A percentile compares a stretch with the other conserved stretches of the same genome.
phyloP scores from a whole-genome alignment of 30 jellyfish, hydroid and myxozoan genomes.

The Aurelia sp. region DNA sequence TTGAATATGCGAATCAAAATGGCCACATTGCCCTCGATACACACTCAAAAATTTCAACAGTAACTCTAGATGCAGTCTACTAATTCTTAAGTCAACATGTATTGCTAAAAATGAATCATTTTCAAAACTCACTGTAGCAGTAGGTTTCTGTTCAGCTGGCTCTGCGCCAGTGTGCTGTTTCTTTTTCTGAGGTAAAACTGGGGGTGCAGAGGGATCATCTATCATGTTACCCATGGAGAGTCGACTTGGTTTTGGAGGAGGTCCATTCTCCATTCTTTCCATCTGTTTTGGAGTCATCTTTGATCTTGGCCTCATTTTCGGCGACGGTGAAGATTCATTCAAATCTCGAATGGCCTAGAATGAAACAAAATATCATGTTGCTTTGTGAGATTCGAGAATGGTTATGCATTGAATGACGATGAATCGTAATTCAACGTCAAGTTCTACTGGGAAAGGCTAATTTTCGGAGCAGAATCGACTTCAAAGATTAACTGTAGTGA shows the following conservation, averaged over 20 bases:
- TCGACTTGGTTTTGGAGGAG: slow-evolving; percentile 63
- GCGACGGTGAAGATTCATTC: slow-evolving; percentile 29
- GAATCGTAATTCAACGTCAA: not conserved
- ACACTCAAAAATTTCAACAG: not conserved
- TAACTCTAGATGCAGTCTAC: not conserved
- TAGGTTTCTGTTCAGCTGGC: slow-evolving; percentile 17
- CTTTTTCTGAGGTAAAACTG: slow-evolving; percentile 33
- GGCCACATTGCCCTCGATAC: too few relatives aligned
- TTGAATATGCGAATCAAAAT: too few relatives aligned
- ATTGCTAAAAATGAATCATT: too few relatives aligned
- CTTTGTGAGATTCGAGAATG: not conserved
- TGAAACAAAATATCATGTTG: not conserved
- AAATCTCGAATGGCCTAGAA: slow-evolving; percentile 57
- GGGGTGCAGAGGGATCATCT: slow-evolving; percentile 38
- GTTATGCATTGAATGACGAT: not conserved
- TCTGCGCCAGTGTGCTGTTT: slow-evolving; percentile 23
- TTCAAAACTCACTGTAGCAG: not conserved
- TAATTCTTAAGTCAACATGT: too few relatives aligned
- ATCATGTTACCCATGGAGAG: not conserved
- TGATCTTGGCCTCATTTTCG: slow-evolving; percentile 31
- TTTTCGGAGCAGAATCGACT: too few relatives aligned
- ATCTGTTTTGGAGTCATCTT: slow-evolving; percentile 55
- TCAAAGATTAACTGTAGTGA: too few relatives aligned
- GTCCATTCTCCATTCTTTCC: slow-evolving; percentile 25
- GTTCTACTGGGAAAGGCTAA: too few relatives aligned